Base-by-base conservation (phyloP, 92 coral and sea anemone genomes). In the Palythoa heliodiscus region DNA sequence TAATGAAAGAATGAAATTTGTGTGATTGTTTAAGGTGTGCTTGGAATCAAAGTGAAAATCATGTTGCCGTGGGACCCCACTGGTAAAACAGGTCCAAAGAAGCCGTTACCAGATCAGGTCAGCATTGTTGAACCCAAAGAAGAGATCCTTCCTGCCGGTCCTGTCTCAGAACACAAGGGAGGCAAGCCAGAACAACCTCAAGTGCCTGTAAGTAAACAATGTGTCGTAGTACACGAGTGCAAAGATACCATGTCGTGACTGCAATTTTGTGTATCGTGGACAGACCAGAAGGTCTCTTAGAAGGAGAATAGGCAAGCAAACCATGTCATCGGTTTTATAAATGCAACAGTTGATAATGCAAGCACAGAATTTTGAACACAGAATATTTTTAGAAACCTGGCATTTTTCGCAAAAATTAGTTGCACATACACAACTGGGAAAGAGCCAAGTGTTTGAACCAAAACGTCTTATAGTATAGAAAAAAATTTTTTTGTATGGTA, bases 1-100 rank as follows among this genome's bases (percentile, higher is more conserved):
- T 29, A 29, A 29, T 29, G 0, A 71, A 71, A 1, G 19, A 11
- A 11, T 29, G 37, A 23, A 24, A 9, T 19, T 25, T 25, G 4
- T 73, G 11, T 55, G 12, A 11, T 52, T 7, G 81, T 53, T 11
- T 19, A 74, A 96, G 98, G 98, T 96, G 99, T 96, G 39, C 99
- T 96, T 77, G 99, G 99, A 39, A 96, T 96, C 81, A 92, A 96
- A 69, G 99, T 96, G 38, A 96, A 96, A 87, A 96, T 96, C 91
- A 96, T 96, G 99, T 87, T 96, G 85, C 99, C 99, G 38, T 96
- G 99, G 99, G 99, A 96, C 69, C 98, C 98, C 17, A 96, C 99
- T 86, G 99, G 99, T 25, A 96, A 96, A 84, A 96, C 98, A 70
- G 99, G 99, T 0, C 99, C 99, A 37, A 96, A 96, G 95, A 96